A percentile compares a stretch with the other conserved stretches of the same genome.
These are phyloP conservation scores for Hydropsyche betteni DNA, from an alignment of 2,888 invertebrate genomes.

Conservation along the genomic window DNA sequence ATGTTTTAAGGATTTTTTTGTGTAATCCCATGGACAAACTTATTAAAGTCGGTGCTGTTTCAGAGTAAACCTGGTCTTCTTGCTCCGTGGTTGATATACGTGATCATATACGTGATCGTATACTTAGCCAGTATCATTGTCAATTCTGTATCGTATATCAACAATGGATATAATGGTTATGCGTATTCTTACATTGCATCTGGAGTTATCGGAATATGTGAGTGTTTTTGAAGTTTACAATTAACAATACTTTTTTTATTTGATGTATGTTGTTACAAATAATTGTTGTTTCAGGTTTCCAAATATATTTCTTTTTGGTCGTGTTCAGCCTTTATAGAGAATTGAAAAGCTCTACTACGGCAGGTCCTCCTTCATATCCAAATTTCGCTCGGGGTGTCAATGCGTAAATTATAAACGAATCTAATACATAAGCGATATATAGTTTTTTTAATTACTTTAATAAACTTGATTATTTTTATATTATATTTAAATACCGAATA, in stretches of 20 bases:
- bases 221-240: not conserved
- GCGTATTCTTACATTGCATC: not conserved
- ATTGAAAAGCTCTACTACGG: not conserved
- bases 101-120: not conserved
- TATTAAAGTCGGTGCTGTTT: not conserved
- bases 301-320: slow-evolving; percentile 39
- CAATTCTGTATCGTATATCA: not conserved
- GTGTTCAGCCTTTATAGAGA: slow-evolving; percentile 36
- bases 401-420: no score
- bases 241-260: not conserved
- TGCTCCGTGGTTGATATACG: slow-evolving; percentile 24
- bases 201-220: slow-evolving; percentile 4
- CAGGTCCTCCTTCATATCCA: not conserved
- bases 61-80: slow-evolving; percentile 1
- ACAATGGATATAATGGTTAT: not conserved
- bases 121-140: not conserved
- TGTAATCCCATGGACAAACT: no score
- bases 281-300: slow-evolving; percentile 34
- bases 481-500: no score
- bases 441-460: no score
- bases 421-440: no score
- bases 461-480: no score
- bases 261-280: not conserved
- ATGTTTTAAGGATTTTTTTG: not conserved
- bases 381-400: no score